Base-by-base conservation (phyloP, 2,888 invertebrate genomes). In the Gibbula magus region DNA sequence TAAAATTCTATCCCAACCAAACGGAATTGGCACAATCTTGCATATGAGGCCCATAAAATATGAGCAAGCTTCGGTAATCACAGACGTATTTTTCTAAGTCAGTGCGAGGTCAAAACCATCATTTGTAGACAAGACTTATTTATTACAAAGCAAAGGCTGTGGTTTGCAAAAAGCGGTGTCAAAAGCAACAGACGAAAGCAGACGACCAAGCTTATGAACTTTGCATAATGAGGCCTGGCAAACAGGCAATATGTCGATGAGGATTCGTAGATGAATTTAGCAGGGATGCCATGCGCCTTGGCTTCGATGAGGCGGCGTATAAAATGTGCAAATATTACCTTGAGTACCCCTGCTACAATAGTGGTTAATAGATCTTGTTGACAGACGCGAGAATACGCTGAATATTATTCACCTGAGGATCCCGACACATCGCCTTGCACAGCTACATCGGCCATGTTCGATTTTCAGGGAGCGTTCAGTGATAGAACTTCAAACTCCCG, bases 381-480 rank as follows among this genome's bases (percentile, higher is more conserved):
- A 61, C 61, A 61, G 61, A 61, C 22, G 61, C 25, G 29, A 61
- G 61, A 61, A 61, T 29, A 61, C 61, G 61, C 61, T 61, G 61
- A 61, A 61, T 61, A 16, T 61, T 61, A 61, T 61, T 61, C 61
- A 61, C 61, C 61, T 61, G 61, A 16, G 29, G 29, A 25, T 25
- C 29, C 29, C 29, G 61, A 25, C 61, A 61, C 61, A 29, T 61
- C 61, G 25, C 61, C 61, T 29, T 61, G 61, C 61, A 25, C 25
- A 61, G 29, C 61, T 61, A 61, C 61, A 25, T 61, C 61, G 61
- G 61, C 61, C 61, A 61, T 61, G 61, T 61, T 61, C 61, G 61
- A 61, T 61, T 61, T 29, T 61, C 29, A 61, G 61, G 61, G 61
- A 61, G 29, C 61, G 29, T 61, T 61, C 61, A 25, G 61, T 61